Conservation (phyloP, 2,888 invertebrate genomes). For the Diarsia mendica region DNA sequence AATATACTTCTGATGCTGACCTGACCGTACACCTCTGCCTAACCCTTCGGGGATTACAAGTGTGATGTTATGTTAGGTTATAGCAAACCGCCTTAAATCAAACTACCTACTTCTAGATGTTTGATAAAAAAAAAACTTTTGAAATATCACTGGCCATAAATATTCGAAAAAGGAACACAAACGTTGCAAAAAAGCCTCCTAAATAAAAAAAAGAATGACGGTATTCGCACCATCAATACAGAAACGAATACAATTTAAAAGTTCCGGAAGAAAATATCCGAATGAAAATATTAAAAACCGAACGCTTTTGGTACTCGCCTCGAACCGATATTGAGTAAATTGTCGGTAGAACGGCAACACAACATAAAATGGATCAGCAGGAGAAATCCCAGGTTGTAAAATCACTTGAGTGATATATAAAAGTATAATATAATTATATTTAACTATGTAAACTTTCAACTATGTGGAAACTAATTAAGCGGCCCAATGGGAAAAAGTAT, state of each 20-base stretch:
- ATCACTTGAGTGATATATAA: neutral
- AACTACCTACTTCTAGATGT: neutral
- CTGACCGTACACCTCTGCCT: no score
- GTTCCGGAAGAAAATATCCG: slow-evolving; percentile 45
- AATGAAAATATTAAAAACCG: slow-evolving; percentile 48
- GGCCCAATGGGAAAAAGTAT: neutral
- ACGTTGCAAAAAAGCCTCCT: neutral
- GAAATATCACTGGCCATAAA: neutral
- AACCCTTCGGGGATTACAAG: no score
- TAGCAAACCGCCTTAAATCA: neutral
- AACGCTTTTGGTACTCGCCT: slow-evolving; percentile 14
- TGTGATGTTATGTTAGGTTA: no score
- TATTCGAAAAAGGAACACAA: slow-evolving; percentile 1
- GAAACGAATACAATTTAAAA: slow-evolving; percentile 50
- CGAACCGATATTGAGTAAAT: slow-evolving; percentile 39
- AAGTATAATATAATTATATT: neutral
- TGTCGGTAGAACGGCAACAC: neutral
- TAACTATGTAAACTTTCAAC: neutral
- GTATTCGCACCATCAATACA: slow-evolving; percentile 27
- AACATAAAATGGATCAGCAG: neutral
- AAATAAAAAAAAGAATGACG: slow-evolving; percentile 6
- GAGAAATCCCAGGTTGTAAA: neutral
- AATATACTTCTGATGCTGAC: no score
- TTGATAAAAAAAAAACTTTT: neutral
- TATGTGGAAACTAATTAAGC: neutral